These are phyloP conservation scores for Phataginus tricuspis DNA, from an alignment of 2,797 vertebrate genomes.

Conservation along the genomic window DNA sequence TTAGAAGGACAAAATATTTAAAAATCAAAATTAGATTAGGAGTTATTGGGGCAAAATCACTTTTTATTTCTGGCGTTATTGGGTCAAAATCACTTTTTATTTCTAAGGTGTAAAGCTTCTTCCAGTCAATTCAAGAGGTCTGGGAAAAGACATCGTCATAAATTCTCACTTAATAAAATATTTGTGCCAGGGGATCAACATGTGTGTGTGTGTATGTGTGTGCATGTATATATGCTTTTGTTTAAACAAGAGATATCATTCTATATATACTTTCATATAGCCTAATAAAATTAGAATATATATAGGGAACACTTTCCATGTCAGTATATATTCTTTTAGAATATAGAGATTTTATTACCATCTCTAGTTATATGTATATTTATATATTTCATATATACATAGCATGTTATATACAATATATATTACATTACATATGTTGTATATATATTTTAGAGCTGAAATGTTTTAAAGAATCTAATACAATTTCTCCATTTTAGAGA, in stretches of 20 bases:
- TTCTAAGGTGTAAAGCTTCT: not conserved
- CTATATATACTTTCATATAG: not conserved
- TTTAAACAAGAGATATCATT: not conserved
- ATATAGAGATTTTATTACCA: not conserved
- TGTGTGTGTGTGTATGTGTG: not conserved
- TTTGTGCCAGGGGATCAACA: not conserved
- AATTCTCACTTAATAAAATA: slow-evolving; percentile 35
- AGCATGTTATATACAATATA: not conserved
- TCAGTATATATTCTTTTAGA: not conserved
- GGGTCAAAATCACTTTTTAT: not conserved
- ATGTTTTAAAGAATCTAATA: not conserved
- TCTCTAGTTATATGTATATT: not conserved
- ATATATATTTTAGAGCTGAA: slow-evolving; percentile 21
- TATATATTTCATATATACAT: not conserved
- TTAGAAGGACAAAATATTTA: not conserved
- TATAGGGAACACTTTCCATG: not conserved
- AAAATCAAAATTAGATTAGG: slow-evolving; percentile 1
- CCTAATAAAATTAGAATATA: slow-evolving; percentile 1
- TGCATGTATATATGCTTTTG: not conserved
- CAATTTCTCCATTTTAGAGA: slow-evolving; percentile 6
- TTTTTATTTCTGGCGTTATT: not conserved
- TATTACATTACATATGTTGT: not conserved
- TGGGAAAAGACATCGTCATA: not conserved
- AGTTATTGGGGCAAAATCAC: not conserved
- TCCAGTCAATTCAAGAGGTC: not conserved